Evolutionary conservation across 2,797 vertebrate species (phyloP).

Genomic region (Streptopelia turtur): DNA sequence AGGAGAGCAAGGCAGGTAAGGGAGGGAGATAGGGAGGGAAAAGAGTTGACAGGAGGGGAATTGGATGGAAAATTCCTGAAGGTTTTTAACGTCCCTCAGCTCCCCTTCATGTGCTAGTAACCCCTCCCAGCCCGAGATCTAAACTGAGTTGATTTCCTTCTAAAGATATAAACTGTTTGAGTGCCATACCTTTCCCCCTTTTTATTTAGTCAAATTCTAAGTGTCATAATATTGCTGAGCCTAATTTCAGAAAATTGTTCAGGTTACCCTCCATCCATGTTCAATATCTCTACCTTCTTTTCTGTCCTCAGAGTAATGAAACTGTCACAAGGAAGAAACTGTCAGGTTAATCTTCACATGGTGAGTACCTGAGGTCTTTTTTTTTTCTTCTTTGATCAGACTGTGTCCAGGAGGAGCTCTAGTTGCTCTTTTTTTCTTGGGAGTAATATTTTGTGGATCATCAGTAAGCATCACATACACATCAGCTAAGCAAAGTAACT

Average conservation of each 20-base stretch:
- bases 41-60: not conserved
- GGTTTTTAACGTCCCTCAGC: not conserved
- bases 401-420: not conserved
- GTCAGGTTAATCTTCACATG: not conserved
- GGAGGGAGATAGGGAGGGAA: not conserved
- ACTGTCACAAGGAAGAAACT: not conserved
- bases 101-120: not conserved
- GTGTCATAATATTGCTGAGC: not conserved
- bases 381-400: not conserved
- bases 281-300: not conserved
- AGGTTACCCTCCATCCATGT: not conserved
- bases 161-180: not conserved
- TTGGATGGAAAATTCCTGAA: not conserved
- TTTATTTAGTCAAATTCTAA: not conserved
- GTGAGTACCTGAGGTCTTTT: not conserved
- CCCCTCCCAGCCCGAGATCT: not conserved
- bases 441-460: not conserved
- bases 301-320: not conserved
- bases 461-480: not conserved
- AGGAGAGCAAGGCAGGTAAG: not conserved
- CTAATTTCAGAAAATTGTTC: not conserved
- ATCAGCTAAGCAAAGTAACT: not conserved
- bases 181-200: not conserved
- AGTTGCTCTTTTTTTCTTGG: not conserved
- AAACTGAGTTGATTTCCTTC: not conserved